Base-by-base conservation (phyloP, 2,113 vertebrate species). In the Gymnocephalus cernua region DNA sequence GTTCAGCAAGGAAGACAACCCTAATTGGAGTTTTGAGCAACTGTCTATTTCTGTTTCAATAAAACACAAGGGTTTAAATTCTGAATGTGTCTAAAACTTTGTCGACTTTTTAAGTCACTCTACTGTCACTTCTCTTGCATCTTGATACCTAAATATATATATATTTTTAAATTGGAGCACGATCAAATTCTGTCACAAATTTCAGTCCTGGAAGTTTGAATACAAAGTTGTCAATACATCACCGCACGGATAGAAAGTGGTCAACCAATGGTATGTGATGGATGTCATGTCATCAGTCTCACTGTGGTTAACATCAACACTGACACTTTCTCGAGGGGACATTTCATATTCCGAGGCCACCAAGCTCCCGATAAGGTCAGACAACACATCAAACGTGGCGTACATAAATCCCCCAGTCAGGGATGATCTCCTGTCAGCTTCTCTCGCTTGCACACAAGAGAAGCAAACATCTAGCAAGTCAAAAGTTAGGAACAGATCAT, bases 361-460 rank as follows among this genome's bases (percentile, higher is more conserved):
- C 62, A 3, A 44, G 79, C 61, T 57, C 32, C 48, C 10, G 68
- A 83, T 82, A 83, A 86, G 85, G 90, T 88, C 86, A 86, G 65
- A 83, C 77, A 85, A 84, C 54, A 80, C 61, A 77, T 84, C 86
- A 83, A 75, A 92, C 51, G 19, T 80, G 61, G 47, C 54, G 19
- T 54, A 73, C 72, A 83, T 79, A 80, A 85, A 89, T 86, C 84
- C 72, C 80, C 80, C 44, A 76, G 82, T 66, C 80, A 64, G 73
- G 63, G 32, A 79, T 62, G 78, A 66, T 88, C 85, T 83, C 59
- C 82, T 57, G 85, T 85, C 87, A 84, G 81, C 45, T 56, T 74
- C 35, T 44, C 73, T 58, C 76, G 7, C 1, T 15, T 64, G 56
- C 63, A 67, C 78, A 65, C 44, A 47, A 56, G 62, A 51, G 69